Base-by-base conservation (phyloP, 2,113 vertebrate species). In the Podilymbus podiceps region DNA sequence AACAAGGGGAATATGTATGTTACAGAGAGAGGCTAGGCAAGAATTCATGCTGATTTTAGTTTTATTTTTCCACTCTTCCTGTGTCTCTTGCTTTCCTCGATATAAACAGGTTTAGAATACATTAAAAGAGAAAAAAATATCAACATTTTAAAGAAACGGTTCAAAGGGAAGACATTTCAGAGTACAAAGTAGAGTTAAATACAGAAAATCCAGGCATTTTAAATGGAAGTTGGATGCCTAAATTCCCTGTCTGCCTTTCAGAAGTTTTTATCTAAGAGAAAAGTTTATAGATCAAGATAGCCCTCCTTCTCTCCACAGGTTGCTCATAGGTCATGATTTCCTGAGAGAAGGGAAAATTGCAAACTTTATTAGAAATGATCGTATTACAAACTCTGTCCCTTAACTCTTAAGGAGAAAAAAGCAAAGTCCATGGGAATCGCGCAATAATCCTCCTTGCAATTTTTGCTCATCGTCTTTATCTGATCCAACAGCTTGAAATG, bases 151-250 rank as follows among this genome's bases (percentile, higher is more conserved):
- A 81, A 93, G 35, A 64, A 89, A 79, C 5, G 40, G 9, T 46
- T 81, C 20, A 78, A 86, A 79, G 64, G 3, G 33, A 35, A 75
- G 22, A 85, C 56, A 91, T 73, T 94, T 94, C 81, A 64, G 71
- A 17, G 21, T 44, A 56, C 27, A n/a, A 71, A 88, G 33, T 33
- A 52, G 17, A 85, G 27, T 58, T 64, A 93, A 81, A 75, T 58
- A n/a, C 11, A 44, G 69, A 89, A 90, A 81, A 72, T 27, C 2
- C 35, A 81, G 42, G 44, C 10, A 30, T 81, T 93, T 93, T 87
- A 60, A 64, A 5, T 66, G 11, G 15, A 82, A 76, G 27, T 1
- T 49, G 12, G 27, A 40, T 78, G 25, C 53, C 73, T 89, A 87
- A 90, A 85, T 68, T 85, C 64, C 13, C 52, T 86, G 24, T 52